phyloP scores from a whole-genome alignment of 2,888 invertebrate species.

The Dicyrtomina minuta region DNA sequence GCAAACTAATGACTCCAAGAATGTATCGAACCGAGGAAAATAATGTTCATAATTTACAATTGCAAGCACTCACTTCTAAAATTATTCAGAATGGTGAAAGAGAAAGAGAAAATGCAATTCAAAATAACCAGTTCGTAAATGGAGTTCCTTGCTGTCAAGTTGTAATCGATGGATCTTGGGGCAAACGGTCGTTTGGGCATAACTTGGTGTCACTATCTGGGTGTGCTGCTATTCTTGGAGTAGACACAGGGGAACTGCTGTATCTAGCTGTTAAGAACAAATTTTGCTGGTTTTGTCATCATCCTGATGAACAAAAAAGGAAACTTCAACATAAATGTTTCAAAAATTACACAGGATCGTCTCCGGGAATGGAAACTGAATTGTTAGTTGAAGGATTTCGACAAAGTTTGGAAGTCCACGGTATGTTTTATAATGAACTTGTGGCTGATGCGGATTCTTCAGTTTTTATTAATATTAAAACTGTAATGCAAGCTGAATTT shows the following conservation, averaged over 20 bases:
- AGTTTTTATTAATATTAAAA: neutral
- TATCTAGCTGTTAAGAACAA: neutral
- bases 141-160: neutral
- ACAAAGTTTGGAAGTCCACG: neutral
- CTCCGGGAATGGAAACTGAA: neutral
- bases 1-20: too few relatives aligned
- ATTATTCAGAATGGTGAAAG: neutral
- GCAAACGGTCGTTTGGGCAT: neutral
- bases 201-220: neutral
- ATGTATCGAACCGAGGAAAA: too few relatives aligned
- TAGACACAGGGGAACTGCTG: neutral
- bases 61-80: neutral
- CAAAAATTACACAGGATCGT: neutral
- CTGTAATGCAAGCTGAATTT: too few relatives aligned
- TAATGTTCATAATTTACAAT: neutral
- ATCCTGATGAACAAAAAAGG: neutral
- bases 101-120: neutral
- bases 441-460: neutral
- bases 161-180: neutral
- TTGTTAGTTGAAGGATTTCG: neutral
- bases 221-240: neutral
- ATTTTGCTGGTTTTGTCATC: neutral
- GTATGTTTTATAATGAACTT: neutral
- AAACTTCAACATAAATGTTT: neutral
- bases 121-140: too few relatives aligned